These are phyloP conservation scores for Threskiornis aethiopicus DNA, from an alignment of 2,797 vertebrate species.

Conservation along the genomic window DNA sequence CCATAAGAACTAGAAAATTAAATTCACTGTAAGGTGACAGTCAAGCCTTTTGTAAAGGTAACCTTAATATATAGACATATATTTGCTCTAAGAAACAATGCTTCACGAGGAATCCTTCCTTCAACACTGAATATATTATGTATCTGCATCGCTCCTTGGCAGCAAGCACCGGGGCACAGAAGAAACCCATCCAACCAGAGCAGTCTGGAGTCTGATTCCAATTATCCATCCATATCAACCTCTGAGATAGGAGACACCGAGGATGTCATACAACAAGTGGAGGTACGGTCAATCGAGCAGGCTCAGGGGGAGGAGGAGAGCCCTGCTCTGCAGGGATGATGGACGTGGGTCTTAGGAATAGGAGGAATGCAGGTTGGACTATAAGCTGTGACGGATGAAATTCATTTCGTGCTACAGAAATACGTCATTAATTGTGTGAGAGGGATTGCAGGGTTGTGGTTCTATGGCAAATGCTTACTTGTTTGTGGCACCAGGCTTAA, in stretches of 20 bases:
- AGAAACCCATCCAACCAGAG: constrained; percentile 91
- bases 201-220: constrained; percentile 93
- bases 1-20: neutral
- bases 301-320: neutral
- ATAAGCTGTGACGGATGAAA: rapidly evolving
- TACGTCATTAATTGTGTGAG: rapidly evolving
- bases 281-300: constrained; percentile 72
- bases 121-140: neutral
- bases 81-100: neutral
- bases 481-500: neutral
- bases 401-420: rapidly evolving
- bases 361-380: neutral
- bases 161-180: constrained; percentile 83
- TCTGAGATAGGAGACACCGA: constrained; percentile 92
- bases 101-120: neutral
- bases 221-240: constrained; percentile 87
- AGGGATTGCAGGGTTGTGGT: neutral
- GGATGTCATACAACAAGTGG: constrained; percentile 87
- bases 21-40: neutral
- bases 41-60: neutral
- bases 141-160: neutral
- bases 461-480: neutral
- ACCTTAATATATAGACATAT: neutral
- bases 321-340: rapidly evolving
- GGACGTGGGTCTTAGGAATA: neutral